A percentile compares a stretch with the other conserved stretches of the same genome.
Conservation (phyloP, 2,113 vertebrate genomes). For the Sphaerodactylus townsendi region DNA sequence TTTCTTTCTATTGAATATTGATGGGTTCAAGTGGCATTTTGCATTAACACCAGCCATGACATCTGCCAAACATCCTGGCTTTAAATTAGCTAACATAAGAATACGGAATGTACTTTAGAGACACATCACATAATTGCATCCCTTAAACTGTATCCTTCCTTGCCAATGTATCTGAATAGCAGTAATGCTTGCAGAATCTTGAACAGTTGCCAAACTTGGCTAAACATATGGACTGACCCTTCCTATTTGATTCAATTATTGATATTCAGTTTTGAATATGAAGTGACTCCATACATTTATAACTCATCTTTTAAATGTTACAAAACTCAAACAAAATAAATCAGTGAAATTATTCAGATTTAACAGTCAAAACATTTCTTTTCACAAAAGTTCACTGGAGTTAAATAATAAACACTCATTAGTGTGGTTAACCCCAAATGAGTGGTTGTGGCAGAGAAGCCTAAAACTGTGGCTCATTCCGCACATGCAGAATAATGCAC, state of each 20-base stretch:
- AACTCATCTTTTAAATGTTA: rapidly evolving
- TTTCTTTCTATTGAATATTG: neutral
- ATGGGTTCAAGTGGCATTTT: neutral
- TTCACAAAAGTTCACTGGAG: neutral
- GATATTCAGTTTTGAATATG: rapidly evolving
- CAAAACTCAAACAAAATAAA: neutral
- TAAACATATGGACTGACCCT: rapidly evolving
- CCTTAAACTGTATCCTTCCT: rapidly evolving
- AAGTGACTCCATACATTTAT: neutral
- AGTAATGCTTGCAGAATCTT: rapidly evolving
- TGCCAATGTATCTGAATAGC: neutral
- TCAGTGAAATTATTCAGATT: neutral
- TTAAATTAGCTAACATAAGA: rapidly evolving
- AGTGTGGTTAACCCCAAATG: constrained; percentile 13
- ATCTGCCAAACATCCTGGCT: neutral
- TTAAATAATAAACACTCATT: constrained; percentile 40
- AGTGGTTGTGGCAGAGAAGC: constrained; percentile 12
- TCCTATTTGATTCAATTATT: neutral
- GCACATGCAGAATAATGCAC: too few relatives aligned
- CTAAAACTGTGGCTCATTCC: too few relatives aligned
- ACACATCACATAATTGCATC: rapidly evolving
- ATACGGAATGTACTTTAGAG: rapidly evolving
- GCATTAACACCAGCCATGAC: neutral
- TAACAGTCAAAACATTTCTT: neutral
- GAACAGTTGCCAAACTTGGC: neutral